Percentiles rank a stretch among this genome's conserved stretches.
These are phyloP conservation scores for Haplotaxodon microlepis DNA, from an alignment of 2,113 vertebrate genomes.

Conservation along the genomic window DNA sequence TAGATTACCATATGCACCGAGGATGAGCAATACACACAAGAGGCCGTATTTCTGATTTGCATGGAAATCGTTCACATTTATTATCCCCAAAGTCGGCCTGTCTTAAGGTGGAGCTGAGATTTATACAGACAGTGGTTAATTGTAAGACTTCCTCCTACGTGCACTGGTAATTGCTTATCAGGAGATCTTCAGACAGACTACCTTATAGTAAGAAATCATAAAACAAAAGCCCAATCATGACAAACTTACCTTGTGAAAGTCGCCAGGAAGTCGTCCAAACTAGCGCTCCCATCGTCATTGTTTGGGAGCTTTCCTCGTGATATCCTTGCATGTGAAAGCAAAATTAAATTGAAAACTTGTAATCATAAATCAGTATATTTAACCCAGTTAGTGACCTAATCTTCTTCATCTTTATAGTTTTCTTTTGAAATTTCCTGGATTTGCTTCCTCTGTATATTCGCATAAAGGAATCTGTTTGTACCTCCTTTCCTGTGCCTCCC, in stretches of 20 bases:
- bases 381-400: not conserved
- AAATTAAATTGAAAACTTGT: not conserved
- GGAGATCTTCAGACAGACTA: not conserved
- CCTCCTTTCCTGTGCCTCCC: not conserved
- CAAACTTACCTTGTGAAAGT: not conserved
- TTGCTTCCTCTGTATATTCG: not conserved
- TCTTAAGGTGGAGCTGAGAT: not conserved
- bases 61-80: not conserved
- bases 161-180: not conserved
- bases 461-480: not conserved
- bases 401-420: not conserved
- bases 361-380: not conserved
- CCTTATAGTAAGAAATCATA: not conserved
- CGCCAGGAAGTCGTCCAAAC: not conserved
- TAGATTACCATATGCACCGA: accelerated
- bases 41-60: not conserved
- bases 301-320: not conserved
- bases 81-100: not conserved
- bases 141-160: not conserved
- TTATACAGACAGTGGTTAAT: not conserved
- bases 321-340: accelerated
- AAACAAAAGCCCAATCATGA: not conserved
- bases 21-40: not conserved
- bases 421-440: not conserved
- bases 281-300: not conserved